Evolutionary conservation across 2,113 vertebrate species (phyloP).

Genomic region (Gallinago paraguaiae): DNA sequence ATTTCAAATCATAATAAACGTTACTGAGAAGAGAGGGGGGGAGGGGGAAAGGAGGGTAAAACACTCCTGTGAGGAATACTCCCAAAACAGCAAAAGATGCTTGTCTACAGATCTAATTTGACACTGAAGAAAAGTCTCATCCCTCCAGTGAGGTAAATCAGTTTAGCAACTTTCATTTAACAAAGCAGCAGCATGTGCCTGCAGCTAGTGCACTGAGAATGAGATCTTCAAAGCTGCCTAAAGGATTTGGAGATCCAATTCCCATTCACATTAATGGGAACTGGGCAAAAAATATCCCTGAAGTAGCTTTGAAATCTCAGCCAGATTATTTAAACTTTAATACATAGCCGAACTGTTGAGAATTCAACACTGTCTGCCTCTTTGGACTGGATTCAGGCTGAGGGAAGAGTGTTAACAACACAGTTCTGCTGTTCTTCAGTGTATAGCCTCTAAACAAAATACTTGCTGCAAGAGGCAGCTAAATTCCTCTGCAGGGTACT

Average conservation of each 20-base stretch:
- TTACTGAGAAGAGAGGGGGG: slow-evolving; percentile 77
- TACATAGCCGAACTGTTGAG: not conserved
- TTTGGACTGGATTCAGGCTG: not conserved
- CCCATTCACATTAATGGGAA: not conserved
- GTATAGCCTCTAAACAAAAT: not conserved
- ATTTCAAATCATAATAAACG: slow-evolving; percentile 90
- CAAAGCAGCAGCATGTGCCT: not conserved
- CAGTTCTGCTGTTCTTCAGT: not conserved
- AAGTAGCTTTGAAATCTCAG: slow-evolving; percentile 16
- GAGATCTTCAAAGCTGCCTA: slow-evolving; percentile 19
- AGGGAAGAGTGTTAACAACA: not conserved
- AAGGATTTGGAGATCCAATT: slow-evolving; percentile 1
- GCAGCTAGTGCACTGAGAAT: not conserved
- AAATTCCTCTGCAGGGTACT: not conserved
- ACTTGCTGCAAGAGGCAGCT: not conserved
- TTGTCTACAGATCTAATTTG: not conserved
- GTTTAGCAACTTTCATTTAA: not conserved
- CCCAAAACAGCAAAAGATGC: not conserved
- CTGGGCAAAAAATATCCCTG: not conserved
- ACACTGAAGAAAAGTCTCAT: not conserved
- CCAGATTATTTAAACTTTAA: slow-evolving; percentile 13
- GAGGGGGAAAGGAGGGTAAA: not conserved
- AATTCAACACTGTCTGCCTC: not conserved
- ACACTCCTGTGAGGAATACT: not conserved
- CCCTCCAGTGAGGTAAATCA: not conserved